Percentiles rank a stretch among this genome's conserved stretches.
Conservation (phyloP, 2,888 invertebrate species). For the Hypena proboscidalis region DNA sequence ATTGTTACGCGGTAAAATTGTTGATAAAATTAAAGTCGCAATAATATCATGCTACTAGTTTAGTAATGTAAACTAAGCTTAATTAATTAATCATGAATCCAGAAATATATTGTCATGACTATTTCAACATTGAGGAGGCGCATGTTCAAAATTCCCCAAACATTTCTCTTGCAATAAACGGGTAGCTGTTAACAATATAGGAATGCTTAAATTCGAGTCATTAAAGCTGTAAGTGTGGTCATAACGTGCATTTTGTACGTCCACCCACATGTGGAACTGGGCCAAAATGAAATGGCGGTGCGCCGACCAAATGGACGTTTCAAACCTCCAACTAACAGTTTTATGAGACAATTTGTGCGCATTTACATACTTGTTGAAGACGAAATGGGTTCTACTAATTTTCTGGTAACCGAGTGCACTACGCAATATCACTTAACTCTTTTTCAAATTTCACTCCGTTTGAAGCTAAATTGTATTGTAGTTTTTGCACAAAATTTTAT, state of each 20-base stretch:
- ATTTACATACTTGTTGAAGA: conserved; percentile 42
- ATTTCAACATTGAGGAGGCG: no score
- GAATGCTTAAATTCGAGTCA: conserved; percentile 43
- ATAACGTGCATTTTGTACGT: conserved; percentile 39
- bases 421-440: no score
- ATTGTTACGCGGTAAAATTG: no score
- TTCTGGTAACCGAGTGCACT: no score
- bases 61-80: no score
- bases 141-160: conserved; percentile 28
- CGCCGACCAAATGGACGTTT: conserved; percentile 36
- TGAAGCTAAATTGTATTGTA: no score
- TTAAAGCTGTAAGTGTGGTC: conserved; percentile 40
- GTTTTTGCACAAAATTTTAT: no score
- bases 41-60: no score
- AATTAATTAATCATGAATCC: no score
- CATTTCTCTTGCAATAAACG: conserved; percentile 37
- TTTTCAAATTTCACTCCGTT: no score
- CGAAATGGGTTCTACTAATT: conserved; percentile 24
- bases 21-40: no score
- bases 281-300: conserved; percentile 43
- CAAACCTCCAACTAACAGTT: conserved; percentile 38
- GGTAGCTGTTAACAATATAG: conserved; percentile 39
- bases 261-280: conserved; percentile 37
- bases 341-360: conserved; percentile 40
- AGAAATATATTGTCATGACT: no score